Base-by-base conservation (phyloP, 2,113 vertebrate genomes). In the Xerus inauris region DNA sequence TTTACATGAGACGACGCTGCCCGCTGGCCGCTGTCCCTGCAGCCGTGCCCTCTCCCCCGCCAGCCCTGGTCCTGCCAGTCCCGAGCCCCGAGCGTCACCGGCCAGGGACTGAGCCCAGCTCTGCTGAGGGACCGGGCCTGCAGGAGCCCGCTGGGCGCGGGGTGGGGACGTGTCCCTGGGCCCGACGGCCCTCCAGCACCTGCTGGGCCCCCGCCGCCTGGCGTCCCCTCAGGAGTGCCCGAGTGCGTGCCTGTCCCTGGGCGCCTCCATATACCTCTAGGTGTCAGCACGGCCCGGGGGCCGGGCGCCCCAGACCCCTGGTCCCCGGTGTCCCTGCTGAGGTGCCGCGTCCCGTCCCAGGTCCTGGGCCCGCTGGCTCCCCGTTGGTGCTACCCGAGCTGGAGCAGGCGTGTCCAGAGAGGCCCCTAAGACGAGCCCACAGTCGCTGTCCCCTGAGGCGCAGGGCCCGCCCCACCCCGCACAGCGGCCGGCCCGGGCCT, bases 401-500 rank as follows among this genome's bases (percentile, higher is more conserved):
- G 97, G 97, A 97, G 35, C 97, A 97, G 96, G 97, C 97, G 88
- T 97, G 97, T 98, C 97, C 97, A 98, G 95, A 97, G 89, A 97
- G 85, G 96, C 12, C 12, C 3, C 97, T 97, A 96, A 96, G 97
- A 97, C 9, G 45, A 98, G 96, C 76, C 95, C 98, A 98, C 98
- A 97, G 96, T 14, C 88, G 98, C 98, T 99, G 98, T 98, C 98
- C 98, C 98, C 98, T 98, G 98, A 98, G 64, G 77, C 92, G 6
- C 93, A 92, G 88, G 79, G 45, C 87, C 89, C 97, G 80, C 71
- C 97, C 84, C 76, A 57, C 49, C 80, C 40, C n/a, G n/a, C n/a
- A n/a, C n/a, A n/a, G n/a, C n/a, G n/a, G n/a, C n/a, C n/a, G n/a
- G n/a, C n/a, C n/a, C n/a, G n/a, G n/a, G n/a, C n/a, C n/a, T n/a